Evolutionary conservation across 2,113 vertebrate genomes (phyloP).

Genomic region (Aepyceros melampus): DNA sequence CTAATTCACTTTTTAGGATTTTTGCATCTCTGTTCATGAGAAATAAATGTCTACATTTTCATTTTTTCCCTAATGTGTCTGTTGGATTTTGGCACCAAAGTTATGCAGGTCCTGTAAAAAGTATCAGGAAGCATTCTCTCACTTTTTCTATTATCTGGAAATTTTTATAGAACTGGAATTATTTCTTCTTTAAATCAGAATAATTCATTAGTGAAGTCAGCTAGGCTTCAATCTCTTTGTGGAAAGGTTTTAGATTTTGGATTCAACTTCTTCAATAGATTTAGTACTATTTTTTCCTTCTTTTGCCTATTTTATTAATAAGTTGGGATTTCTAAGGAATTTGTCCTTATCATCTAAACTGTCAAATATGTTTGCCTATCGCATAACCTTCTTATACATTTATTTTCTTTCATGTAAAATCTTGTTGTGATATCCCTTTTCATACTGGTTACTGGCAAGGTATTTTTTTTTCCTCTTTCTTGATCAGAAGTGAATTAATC

Average conservation of each 20-base stretch:
- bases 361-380: neutral
- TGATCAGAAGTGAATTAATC: neutral
- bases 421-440: neutral
- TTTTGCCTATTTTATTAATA: neutral
- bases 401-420: neutral
- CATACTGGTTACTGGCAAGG: neutral
- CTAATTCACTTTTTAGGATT: neutral
- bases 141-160: neutral
- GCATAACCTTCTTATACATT: neutral
- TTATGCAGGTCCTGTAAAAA: neutral
- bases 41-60: neutral
- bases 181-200: neutral
- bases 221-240: neutral
- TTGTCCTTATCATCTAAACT: neutral
- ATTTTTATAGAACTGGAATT: neutral
- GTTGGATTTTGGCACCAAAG: neutral
- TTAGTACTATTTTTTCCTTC: neutral
- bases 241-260: neutral
- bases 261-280: neutral
- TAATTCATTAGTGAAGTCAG: neutral
- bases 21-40: neutral
- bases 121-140: neutral
- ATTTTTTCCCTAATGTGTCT: neutral
- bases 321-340: neutral
- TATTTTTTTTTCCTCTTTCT: neutral